These are phyloP conservation scores for Mythimna lalbum DNA, from an alignment of 2,888 invertebrate genomes.

Conservation along the genomic window DNA sequence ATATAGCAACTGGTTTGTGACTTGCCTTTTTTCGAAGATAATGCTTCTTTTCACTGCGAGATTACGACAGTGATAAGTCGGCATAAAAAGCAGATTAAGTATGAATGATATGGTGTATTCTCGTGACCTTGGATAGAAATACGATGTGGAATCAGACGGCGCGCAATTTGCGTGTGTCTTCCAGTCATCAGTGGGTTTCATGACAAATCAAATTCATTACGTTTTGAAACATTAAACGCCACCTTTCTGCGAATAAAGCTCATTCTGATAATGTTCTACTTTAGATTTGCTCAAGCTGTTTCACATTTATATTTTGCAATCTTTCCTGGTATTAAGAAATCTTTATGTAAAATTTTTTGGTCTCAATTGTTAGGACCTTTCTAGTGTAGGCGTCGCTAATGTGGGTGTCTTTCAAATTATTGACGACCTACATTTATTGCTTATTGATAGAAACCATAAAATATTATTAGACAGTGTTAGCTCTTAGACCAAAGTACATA, in stretches of 20 bases:
- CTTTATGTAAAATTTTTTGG: slow-evolving; percentile 27
- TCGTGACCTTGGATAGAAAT: slow-evolving; percentile 66
- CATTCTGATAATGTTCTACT: slow-evolving; percentile 43
- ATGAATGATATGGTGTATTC: slow-evolving; percentile 50
- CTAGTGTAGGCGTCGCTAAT: slow-evolving; percentile 35
- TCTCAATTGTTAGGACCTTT: slow-evolving; percentile 37
- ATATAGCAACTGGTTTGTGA: slow-evolving; percentile 35
- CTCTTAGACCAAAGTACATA: background rate
- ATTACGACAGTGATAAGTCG: slow-evolving; percentile 26
- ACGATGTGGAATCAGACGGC: slow-evolving; percentile 59
- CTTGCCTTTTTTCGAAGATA: slow-evolving; percentile 11
- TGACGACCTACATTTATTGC: slow-evolving; percentile 76
- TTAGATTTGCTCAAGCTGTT: slow-evolving; percentile 27
- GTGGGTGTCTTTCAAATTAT: slow-evolving; percentile 52
- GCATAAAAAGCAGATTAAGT: slow-evolving; percentile 32
- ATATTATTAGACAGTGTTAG: background rate
- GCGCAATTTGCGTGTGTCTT: slow-evolving; percentile 69
- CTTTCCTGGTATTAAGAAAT: slow-evolving; percentile 36
- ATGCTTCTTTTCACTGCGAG: slow-evolving; percentile 31
- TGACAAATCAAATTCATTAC: slow-evolving; percentile 68
- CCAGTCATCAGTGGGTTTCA: slow-evolving; percentile 69
- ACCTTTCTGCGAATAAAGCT: slow-evolving; percentile 42
- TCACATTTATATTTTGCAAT: slow-evolving; percentile 20
- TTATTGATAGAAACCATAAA: slow-evolving; percentile 74
- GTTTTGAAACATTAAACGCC: slow-evolving; percentile 54